These are phyloP conservation scores for Manis pentadactyla DNA, from an alignment of 2,797 vertebrate genomes.

Conservation along the genomic window DNA sequence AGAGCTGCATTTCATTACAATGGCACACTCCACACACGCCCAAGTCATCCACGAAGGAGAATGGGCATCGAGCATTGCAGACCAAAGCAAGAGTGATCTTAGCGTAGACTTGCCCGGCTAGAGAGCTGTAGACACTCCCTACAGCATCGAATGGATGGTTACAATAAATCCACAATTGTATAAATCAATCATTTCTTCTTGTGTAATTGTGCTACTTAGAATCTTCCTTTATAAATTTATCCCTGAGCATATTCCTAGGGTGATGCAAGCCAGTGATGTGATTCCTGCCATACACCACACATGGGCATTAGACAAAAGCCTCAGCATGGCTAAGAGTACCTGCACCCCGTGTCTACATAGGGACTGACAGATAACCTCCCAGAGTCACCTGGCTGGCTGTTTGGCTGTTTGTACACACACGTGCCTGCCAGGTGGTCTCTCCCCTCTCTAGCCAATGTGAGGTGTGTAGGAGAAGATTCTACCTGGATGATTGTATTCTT, in stretches of 20 bases:
- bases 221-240: background rate
- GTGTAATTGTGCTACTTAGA: background rate
- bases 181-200: background rate
- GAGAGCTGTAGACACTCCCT: background rate
- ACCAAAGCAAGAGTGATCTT: background rate
- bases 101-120: background rate
- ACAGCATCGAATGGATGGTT: background rate
- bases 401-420: background rate
- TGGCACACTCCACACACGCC: background rate
- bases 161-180: background rate
- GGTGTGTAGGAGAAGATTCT: background rate
- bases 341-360: background rate
- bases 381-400: background rate
- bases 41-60: background rate
- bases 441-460: background rate
- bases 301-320: background rate
- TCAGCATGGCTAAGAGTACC: background rate
- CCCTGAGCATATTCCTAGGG: background rate
- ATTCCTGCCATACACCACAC: background rate
- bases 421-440: accelerated
- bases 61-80: background rate
- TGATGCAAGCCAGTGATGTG: background rate
- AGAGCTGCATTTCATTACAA: background rate
- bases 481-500: accelerated
- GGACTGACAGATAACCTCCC: too few species aligned